A percentile compares a stretch with the other conserved stretches of the same genome.
Evolutionary conservation across 2,888 invertebrate genomes (phyloP).

Genomic region (Epinotia ramella): DNA sequence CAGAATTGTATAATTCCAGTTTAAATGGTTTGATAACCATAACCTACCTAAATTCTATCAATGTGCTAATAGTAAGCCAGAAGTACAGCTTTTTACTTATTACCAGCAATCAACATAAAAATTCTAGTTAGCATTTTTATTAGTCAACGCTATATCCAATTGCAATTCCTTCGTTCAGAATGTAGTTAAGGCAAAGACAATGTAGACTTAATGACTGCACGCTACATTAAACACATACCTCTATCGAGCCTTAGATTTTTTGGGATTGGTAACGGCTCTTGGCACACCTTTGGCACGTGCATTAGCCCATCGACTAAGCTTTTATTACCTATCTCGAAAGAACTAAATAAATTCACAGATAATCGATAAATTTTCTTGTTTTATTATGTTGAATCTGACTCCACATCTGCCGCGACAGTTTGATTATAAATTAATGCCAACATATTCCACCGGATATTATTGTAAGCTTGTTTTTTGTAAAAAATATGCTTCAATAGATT

Average conservation of each 20-base stretch:
- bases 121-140: slow-evolving; percentile 12
- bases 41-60: too few species aligned
- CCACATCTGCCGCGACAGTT: slow-evolving; percentile 72
- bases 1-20: not conserved
- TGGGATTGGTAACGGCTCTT: slow-evolving; percentile 56
- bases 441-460: slow-evolving; percentile 75
- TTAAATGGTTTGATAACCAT: not conserved
- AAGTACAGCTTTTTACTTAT: too few species aligned
- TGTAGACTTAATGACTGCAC: slow-evolving; percentile 63
- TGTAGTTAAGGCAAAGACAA: slow-evolving; percentile 61
- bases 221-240: slow-evolving; percentile 57
- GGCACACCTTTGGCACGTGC: slow-evolving; percentile 29
- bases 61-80: too few species aligned
- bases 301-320: slow-evolving; percentile 20
- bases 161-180: slow-evolving; percentile 51
- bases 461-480: slow-evolving; percentile 66
- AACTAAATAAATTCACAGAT: slow-evolving; percentile 48
- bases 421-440: slow-evolving; percentile 68
- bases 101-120: not conserved
- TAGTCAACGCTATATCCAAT: slow-evolving; percentile 51
- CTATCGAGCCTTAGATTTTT: slow-evolving; percentile 55
- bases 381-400: slow-evolving; percentile 63
- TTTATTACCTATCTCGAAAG: slow-evolving; percentile 30
- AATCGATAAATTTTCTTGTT: slow-evolving; percentile 50
- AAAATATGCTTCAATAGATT: slow-evolving; percentile 56